phyloP scores from a whole-genome alignment of 2,888 invertebrate species.

The Andrena camellia region DNA sequence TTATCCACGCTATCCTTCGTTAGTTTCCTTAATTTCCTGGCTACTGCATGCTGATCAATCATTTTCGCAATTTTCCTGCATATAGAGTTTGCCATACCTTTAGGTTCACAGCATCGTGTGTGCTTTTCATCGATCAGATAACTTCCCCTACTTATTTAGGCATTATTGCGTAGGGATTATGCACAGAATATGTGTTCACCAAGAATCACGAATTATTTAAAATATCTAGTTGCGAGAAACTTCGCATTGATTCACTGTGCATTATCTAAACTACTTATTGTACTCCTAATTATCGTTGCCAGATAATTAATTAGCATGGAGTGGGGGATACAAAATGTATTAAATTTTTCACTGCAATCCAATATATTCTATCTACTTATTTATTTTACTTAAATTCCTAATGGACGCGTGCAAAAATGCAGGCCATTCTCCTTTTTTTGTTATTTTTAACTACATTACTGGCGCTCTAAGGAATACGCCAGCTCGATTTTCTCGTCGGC shows the following conservation, averaged over 20 bases:
- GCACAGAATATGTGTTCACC: background rate
- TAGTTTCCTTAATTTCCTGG: slow-evolving; percentile 50
- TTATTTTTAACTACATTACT: background rate
- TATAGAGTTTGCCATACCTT: background rate
- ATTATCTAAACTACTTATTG: background rate
- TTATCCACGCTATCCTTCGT: slow-evolving; percentile 39
- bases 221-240: background rate
- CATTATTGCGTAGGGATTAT: background rate
- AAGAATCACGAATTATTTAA: background rate
- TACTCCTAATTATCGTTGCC: slow-evolving; percentile 5
- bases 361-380: too few relatives aligned
- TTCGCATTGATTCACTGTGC: background rate
- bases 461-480: background rate
- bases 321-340: background rate
- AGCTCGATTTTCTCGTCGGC: background rate
- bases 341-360: too few relatives aligned
- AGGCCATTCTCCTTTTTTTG: background rate
- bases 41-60: slow-evolving; percentile 17
- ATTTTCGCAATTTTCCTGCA: slow-evolving; percentile 33
- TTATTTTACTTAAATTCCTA: background rate
- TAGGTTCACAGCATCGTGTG: background rate
- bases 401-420: background rate
- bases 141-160: background rate
- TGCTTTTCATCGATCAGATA: background rate
- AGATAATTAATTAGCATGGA: background rate